Evolutionary conservation across 2,888 invertebrate genomes (phyloP).

Genomic region (Oligia latruncula): DNA sequence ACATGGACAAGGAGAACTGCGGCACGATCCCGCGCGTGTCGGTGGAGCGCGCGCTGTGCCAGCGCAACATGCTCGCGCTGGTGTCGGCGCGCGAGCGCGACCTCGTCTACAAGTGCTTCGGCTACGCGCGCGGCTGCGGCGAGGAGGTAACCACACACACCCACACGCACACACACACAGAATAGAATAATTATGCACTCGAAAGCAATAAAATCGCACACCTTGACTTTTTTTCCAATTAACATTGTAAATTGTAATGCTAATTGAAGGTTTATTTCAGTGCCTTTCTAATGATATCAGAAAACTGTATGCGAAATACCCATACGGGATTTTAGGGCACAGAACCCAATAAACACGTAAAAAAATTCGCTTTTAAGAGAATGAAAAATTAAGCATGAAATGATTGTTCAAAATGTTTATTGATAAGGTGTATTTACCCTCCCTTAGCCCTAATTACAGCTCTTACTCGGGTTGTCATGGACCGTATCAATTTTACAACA

Average conservation of each 20-base stretch:
- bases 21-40: slow-evolving; percentile 92
- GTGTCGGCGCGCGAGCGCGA: slow-evolving; percentile 92
- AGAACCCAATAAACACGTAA: background rate
- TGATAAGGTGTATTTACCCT: background rate
- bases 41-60: slow-evolving; percentile 92
- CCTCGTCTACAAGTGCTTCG: slow-evolving; percentile 93
- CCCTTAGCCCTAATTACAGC: background rate
- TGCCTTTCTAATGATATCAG: background rate
- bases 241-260: background rate
- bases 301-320: background rate
- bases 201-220: background rate
- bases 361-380: too few species aligned
- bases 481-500: background rate
- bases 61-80: slow-evolving; percentile 91
- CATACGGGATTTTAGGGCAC: background rate
- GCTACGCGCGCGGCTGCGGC: slow-evolving; percentile 90
- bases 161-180: background rate
- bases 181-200: background rate
- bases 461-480: background rate
- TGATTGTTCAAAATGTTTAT: too few species aligned
- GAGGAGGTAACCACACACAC: slow-evolving; percentile 77
- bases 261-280: background rate
- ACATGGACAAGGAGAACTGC: slow-evolving; percentile 92
- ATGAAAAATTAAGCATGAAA: background rate
- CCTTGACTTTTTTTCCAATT: background rate